phyloP scores from a whole-genome alignment of 92 coral and sea anemone species.

The Epizoanthus illoricatus region DNA sequence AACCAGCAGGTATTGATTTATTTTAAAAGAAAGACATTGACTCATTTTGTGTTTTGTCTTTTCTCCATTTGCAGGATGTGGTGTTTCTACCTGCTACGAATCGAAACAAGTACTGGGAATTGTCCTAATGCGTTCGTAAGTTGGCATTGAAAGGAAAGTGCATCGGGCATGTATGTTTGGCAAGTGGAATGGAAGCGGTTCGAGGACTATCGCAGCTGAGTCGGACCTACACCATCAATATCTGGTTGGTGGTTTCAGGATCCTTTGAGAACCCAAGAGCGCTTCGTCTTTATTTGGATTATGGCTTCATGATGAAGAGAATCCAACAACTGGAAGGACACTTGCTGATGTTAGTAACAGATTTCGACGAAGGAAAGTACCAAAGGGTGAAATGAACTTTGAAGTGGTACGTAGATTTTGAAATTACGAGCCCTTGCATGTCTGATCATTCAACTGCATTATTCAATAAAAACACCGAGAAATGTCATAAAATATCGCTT shows the following conservation, averaged over 20 bases:
- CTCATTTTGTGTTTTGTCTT: too few relatives aligned
- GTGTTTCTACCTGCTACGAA: slow-evolving; percentile 1
- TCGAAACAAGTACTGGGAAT: slow-evolving; percentile 16
- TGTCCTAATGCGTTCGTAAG: slow-evolving; percentile 8
- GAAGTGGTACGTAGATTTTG: neutral
- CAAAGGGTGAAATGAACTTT: neutral
- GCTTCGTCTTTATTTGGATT: slow-evolving; percentile 12
- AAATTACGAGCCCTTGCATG: too few relatives aligned
- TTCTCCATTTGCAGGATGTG: neutral
- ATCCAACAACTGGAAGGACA: neutral
- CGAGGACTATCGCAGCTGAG: neutral
- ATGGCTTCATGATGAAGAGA: slow-evolving; percentile 11
- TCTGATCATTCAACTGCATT: too few relatives aligned
- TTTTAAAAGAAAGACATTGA: too few relatives aligned
- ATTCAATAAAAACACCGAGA: too few relatives aligned
- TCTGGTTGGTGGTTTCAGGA: slow-evolving; percentile 21
- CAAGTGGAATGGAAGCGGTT: slow-evolving; percentile 15
- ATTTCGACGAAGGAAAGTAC: neutral
- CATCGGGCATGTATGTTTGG: neutral
- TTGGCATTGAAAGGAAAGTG: neutral
- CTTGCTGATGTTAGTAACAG: neutral
- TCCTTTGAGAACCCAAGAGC: slow-evolving; percentile 20
- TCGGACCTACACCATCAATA: slow-evolving; percentile 8
- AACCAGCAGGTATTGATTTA: too few relatives aligned
- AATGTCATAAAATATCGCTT: too few relatives aligned